phyloP scores from a whole-genome alignment of 2,113 vertebrate genomes.

The Ptyas mucosa region DNA sequence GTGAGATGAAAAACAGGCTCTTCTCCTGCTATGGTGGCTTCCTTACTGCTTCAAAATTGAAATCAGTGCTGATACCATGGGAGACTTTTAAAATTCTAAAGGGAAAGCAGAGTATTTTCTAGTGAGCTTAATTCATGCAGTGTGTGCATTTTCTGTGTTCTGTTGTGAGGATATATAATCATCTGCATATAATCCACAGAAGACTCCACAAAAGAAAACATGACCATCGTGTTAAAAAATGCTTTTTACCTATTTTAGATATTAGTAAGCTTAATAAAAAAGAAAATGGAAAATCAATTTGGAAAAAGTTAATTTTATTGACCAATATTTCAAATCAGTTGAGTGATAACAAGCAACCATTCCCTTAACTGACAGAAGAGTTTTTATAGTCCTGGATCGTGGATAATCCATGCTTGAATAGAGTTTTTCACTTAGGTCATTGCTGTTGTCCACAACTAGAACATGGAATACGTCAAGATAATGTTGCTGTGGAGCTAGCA shows the following conservation, averaged over 20 bases:
- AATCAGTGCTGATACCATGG: neutral
- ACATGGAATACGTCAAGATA: accelerated
- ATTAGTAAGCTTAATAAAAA: neutral
- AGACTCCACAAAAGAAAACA: neutral
- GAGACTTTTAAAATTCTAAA: neutral
- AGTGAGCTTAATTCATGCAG: neutral
- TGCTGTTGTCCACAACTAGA: neutral
- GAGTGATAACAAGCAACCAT: neutral
- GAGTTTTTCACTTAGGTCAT: neutral
- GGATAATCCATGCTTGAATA: accelerated
- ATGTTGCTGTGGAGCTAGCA: neutral
- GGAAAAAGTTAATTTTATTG: conserved; percentile 47
- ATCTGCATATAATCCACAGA: neutral
- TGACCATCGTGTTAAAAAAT: neutral
- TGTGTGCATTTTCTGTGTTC: neutral
- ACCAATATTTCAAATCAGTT: conserved; percentile 22
- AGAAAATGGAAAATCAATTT: conserved; percentile 6
- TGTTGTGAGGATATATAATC: neutral
- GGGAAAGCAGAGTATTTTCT: neutral
- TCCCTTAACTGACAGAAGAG: neutral
- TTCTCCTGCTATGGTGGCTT: neutral
- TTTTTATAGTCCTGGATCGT: neutral
- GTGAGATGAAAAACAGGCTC: neutral
- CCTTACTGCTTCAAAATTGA: neutral
- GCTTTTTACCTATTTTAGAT: neutral